Evolutionary conservation across 2,113 vertebrate genomes (phyloP), one percentile per base, ranked within the genome.

Genomic region (Murina feae): DNA sequence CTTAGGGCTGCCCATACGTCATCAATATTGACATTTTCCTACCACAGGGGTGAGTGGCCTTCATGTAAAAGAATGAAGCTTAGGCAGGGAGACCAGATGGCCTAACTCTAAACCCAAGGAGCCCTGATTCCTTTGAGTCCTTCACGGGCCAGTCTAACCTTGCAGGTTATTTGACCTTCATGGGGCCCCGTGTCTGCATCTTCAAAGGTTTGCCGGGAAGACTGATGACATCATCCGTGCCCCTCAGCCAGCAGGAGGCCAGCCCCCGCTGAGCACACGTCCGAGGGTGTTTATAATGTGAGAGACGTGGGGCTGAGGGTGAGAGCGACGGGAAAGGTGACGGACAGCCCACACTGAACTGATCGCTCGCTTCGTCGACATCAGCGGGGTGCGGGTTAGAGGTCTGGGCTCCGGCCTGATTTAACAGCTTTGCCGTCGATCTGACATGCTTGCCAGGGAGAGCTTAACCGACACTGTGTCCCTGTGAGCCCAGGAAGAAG

Each of bases 401-500:
- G 21, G 23, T 32, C 35, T 12, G 35, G 49, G 51, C 32, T 90
- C 11, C 32, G 9, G 25, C 8, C 72, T 65, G 44, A 35, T 69
- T 21, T 18, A 44, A 30, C 23, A 66, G 76, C 16, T 51, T 53
- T 75, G 78, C 32, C 35, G 7, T 51, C 32, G 23, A 1, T 9
- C 5, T 47, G 30, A 30, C 23, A 47, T 30, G 30, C 37, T 49
- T 51, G 16, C 58, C 65, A 20, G 28, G 30, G 79, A 37, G 23
- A 68, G 55, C 2, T 53, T 65, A 69, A 86, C 47, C 16, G 8
- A 83, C 9, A 3, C 49, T 16, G 0, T 81, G 9, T 65, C 87
- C 97, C 80, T 75, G 18, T 78, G 97, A 79, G 96, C 96, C 68
- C 96, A 98, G 98, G 97, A 98, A 97, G 97, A 98, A 98, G 97